Base-by-base conservation (phyloP, 2,888 invertebrate species). In the Stomorhina lunata region DNA sequence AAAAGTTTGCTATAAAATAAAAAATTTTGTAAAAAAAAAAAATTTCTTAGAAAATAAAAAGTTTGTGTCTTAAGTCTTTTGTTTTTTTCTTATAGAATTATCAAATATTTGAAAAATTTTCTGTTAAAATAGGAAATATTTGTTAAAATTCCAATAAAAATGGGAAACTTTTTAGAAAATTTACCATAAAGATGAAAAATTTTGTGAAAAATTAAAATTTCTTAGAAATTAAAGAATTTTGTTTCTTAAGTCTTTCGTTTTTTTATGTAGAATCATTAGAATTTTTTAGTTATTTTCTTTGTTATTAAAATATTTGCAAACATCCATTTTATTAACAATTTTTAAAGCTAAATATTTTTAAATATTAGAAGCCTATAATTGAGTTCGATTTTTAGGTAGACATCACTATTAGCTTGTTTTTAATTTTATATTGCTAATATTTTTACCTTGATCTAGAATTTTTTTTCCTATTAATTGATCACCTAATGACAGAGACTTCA, bases 381-480 rank as follows among this genome's bases (percentile, higher is more conserved):
- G 20, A 3, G 57, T 66, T 48, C 48, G 27, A 2, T 29, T 61
- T 17, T 32, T 50, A 45, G 40, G 10, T 25, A 48, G 20, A 65
- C 34, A 25, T 50, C 15, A 9, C 12, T 40, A n/a, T n/a, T n/a
- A n/a, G 37, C 1, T 10, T 55, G 20, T 59, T 68, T 61, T 48
- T 76, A n/a, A n/a, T 43, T 22, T 34, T 68, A 22, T 66, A 20
- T 53, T 53, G 15, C 17, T 37, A 27, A 45, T 17, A 75, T 63
- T 73, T 66, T 81, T 76, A 80, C 85, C 85, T 85, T 85, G 85
- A 89, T 89, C 89, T 89, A 89, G 89, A 89, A 89, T 89, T 88
- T 87, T n/a, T 80, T 86, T 84, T 88, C 88, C 88, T 88, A 88
- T 89, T 88, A 89, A 89, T 89, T 89, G 89, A 89, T 89, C 89